Conservation (phyloP, 1,140 invertebrate species). For the Rhagoletis pomonella region DNA sequence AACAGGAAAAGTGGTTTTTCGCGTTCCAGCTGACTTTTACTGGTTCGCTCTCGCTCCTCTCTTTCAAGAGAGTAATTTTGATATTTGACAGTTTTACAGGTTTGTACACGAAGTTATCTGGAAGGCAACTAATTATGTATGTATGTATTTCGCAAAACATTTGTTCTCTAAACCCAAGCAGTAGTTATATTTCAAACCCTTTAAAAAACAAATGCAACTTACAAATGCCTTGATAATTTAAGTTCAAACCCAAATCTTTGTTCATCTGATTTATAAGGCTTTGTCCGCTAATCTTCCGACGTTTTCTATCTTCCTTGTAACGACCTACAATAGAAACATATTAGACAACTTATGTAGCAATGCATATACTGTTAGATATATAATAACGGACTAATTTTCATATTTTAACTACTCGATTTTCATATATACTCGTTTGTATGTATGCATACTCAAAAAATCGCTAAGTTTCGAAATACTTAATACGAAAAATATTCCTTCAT, state of each 20-base stretch:
- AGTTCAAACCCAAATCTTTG: conserved; percentile 38
- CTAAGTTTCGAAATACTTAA: no score
- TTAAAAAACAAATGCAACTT: conserved; percentile 54
- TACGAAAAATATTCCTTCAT: background rate
- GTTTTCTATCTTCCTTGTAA: conserved; percentile 74
- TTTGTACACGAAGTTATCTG: no score
- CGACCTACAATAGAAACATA: conserved; percentile 57
- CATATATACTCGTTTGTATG: background rate
- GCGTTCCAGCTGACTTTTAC: no score
- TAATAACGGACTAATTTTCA: background rate
- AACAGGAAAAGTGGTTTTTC: no score
- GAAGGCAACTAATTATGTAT: background rate
- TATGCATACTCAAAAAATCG: background rate
- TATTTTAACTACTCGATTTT: background rate
- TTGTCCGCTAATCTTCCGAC: conserved; percentile 62
- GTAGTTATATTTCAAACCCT: background rate
- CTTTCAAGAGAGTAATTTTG: no score
- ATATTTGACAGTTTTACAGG: no score
- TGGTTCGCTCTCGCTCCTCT: no score
- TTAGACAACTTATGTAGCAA: background rate
- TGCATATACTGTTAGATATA: no score
- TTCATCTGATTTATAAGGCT: conserved; percentile 46
- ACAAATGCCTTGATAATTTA: conserved; percentile 55
- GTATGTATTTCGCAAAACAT: background rate
- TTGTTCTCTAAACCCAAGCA: background rate